These are phyloP conservation scores for Morinoia aosen DNA, from an alignment of 2,888 invertebrate genomes.

Conservation along the genomic window DNA sequence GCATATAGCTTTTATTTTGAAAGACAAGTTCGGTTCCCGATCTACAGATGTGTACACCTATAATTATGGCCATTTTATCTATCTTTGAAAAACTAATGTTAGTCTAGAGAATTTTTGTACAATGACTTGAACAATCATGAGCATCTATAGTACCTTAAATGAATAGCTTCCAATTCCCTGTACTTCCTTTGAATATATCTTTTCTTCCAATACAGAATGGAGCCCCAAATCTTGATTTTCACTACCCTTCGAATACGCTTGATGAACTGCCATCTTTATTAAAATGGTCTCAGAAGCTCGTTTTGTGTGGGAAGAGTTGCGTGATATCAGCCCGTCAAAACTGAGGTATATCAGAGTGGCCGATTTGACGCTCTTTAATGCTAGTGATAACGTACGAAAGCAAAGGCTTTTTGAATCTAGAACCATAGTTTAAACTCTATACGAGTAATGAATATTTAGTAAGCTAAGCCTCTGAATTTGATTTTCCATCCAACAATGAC, in stretches of 20 bases:
- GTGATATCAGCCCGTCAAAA: too few relatives aligned
- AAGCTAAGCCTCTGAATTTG: too few relatives aligned
- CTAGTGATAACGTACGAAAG: too few relatives aligned
- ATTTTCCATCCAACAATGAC: too few relatives aligned
- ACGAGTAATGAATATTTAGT: too few relatives aligned
- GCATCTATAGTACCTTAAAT: slow-evolving; percentile 52
- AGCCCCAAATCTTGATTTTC: neutral
- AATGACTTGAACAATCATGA: slow-evolving; percentile 53
- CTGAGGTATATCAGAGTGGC: too few relatives aligned
- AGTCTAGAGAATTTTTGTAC: slow-evolving; percentile 50
- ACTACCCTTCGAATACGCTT: neutral
- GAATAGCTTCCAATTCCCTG: slow-evolving; percentile 52
- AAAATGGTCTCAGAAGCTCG: neutral
- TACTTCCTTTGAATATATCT: slow-evolving; percentile 53
- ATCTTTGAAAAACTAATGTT: slow-evolving; percentile 35
- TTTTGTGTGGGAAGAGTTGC: neutral
- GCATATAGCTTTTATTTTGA: neutral
- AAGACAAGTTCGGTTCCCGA: neutral
- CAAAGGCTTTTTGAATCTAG: too few relatives aligned
- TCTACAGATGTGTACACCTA: neutral
- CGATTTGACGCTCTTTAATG: too few relatives aligned
- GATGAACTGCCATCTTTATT: neutral
- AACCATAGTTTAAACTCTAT: too few relatives aligned
- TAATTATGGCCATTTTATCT: slow-evolving; percentile 17
- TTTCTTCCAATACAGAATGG: slow-evolving; percentile 53